These are phyloP conservation scores for Cyrtorhinus lividipennis DNA, from an alignment of 1,140 invertebrate genomes.

Conservation along the genomic window DNA sequence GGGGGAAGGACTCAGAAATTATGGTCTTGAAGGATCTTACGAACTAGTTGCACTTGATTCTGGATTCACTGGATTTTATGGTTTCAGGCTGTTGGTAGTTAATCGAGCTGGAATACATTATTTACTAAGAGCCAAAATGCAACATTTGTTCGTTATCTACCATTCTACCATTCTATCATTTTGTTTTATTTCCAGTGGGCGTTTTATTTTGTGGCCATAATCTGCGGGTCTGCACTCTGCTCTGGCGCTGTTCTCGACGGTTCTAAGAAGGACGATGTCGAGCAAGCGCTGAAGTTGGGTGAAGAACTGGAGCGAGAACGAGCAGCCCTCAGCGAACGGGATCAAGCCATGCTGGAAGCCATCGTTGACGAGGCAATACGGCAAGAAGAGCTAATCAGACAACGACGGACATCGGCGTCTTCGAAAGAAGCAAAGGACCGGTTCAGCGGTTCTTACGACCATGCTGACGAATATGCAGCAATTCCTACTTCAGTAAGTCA, in stretches of 20 bases:
- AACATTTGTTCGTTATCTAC: too few relatives aligned
- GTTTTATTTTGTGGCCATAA: too few relatives aligned
- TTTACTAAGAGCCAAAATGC: too few relatives aligned
- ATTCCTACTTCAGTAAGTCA: neutral
- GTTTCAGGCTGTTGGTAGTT: too few relatives aligned
- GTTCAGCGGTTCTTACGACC: neutral
- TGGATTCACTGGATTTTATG: too few relatives aligned
- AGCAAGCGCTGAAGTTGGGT: neutral
- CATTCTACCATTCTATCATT: too few relatives aligned
- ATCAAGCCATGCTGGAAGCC: conserved; percentile 15
- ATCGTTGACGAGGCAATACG: conserved; percentile 14
- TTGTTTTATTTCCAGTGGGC: too few relatives aligned
- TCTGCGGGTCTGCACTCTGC: neutral
- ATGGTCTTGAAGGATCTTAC: too few relatives aligned
- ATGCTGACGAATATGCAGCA: too few relatives aligned
- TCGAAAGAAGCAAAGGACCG: neutral
- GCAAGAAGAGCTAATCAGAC: conserved; percentile 14
- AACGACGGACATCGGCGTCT: neutral
- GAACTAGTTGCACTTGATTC: too few relatives aligned
- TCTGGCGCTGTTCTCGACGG: neutral
- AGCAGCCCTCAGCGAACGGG: neutral
- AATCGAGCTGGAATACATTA: too few relatives aligned
- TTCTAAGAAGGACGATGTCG: neutral
- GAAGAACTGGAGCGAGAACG: neutral
- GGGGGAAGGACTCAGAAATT: too few relatives aligned